phyloP scores from a whole-genome alignment of 2,888 invertebrate species.

The Yponomeuta sedellus region DNA sequence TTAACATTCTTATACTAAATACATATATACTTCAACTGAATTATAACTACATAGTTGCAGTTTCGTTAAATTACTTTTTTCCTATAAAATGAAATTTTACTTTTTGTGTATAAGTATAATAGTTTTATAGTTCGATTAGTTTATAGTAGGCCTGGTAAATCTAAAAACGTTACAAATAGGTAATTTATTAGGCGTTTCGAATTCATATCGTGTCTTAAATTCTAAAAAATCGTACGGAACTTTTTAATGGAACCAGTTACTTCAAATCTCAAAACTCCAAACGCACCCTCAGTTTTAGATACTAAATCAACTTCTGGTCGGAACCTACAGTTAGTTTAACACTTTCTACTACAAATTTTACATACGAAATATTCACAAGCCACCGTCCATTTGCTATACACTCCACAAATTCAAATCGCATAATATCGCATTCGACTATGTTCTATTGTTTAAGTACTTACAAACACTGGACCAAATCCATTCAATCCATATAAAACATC shows the following conservation, averaged over 20 bases:
- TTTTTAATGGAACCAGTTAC: slow-evolving; percentile 32
- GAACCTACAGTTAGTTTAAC: slow-evolving; percentile 25
- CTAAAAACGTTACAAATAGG: slow-evolving; percentile 47
- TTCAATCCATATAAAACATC: slow-evolving; percentile 11
- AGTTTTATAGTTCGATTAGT: slow-evolving; percentile 58
- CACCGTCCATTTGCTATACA: slow-evolving; percentile 4
- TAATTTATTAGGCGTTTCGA: slow-evolving; percentile 55
- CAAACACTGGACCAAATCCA: slow-evolving; percentile 1
- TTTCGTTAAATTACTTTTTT: slow-evolving; percentile 19
- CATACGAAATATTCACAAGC: slow-evolving; percentile 8
- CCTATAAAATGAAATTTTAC: slow-evolving; percentile 23
- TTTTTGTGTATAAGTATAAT: slow-evolving; percentile 32
- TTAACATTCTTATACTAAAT: slow-evolving; percentile 65
- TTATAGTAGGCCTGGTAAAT: slow-evolving; percentile 58
- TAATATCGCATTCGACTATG: background rate
- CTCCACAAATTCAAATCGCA: slow-evolving; percentile 7
- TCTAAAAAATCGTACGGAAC: slow-evolving; percentile 32
- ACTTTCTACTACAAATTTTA: slow-evolving; percentile 16
- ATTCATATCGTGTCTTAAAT: slow-evolving; percentile 38
- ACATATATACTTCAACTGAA: slow-evolving; percentile 46
- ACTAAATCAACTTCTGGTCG: slow-evolving; percentile 17
- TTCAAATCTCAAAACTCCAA: background rate
- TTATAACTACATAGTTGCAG: slow-evolving; percentile 43
- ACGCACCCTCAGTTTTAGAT: slow-evolving; percentile 23
- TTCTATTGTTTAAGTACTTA: slow-evolving; percentile 15